Evolutionary conservation across 2,113 vertebrate species (phyloP).

Genomic region (Macaca nemestrina): DNA sequence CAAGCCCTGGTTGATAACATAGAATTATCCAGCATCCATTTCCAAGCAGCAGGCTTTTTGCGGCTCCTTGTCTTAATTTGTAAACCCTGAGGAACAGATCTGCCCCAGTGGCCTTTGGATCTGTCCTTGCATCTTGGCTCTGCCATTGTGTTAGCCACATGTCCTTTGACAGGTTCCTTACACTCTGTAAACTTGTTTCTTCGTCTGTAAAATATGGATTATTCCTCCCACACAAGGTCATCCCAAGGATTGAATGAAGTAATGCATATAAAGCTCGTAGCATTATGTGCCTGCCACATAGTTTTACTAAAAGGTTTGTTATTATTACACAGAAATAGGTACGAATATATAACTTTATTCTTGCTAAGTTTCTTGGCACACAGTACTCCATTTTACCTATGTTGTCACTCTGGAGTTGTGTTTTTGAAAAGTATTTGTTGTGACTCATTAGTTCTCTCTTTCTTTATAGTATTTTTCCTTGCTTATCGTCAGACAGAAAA

Average conservation of each 20-base stretch:
- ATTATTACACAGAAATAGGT: neutral
- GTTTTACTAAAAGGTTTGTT: slow-evolving; percentile 13
- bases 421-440: slow-evolving; percentile 41
- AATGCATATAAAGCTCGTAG: neutral
- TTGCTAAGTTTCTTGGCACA: neutral
- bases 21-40: neutral
- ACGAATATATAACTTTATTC: neutral
- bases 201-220: neutral
- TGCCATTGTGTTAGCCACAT: neutral
- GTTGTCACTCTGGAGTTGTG: neutral
- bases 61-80: neutral
- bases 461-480: slow-evolving; percentile 59
- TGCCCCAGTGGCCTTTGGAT: neutral
- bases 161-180: neutral
- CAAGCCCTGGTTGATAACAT: neutral
- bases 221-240: neutral
- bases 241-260: neutral
- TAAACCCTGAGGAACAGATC: neutral
- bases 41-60: neutral
- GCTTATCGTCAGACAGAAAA: slow-evolving; percentile 62
- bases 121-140: neutral
- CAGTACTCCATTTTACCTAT: neutral
- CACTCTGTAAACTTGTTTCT: neutral
- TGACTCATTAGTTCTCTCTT: slow-evolving; percentile 21
- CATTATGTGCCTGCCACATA: neutral